A percentile compares a stretch with the other conserved stretches of the same genome.
Evolutionary conservation across 1,140 invertebrate species (phyloP).

Genomic region (Drosophila albomicans): DNA sequence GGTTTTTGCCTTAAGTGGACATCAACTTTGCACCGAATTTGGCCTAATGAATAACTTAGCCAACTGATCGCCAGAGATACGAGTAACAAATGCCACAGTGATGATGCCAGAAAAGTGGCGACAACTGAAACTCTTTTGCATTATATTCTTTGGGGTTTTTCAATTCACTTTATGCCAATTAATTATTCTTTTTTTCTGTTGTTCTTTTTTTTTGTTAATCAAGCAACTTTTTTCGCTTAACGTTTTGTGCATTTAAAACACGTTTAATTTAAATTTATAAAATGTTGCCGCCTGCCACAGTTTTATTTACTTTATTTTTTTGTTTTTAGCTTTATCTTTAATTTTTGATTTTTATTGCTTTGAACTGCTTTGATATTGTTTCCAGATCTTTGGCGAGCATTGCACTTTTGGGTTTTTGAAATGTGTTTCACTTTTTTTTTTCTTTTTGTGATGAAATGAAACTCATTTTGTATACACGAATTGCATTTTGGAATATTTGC

Average conservation of each 20-base stretch:
- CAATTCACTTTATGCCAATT: conserved; percentile 40
- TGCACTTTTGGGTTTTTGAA: conserved; percentile 48
- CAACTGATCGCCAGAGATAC: conserved; percentile 13
- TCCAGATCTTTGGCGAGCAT: conserved; percentile 43
- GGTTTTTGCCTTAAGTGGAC: conserved; percentile 1
- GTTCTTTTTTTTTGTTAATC: conserved; percentile 24
- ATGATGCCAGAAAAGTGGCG: not conserved
- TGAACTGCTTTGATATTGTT: conserved; percentile 71
- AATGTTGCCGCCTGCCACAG: conserved; percentile 69
- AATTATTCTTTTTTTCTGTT: conserved; percentile 48
- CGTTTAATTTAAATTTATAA: conserved; percentile 79
- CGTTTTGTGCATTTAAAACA: conserved; percentile 73
- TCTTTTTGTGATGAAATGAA: conserved; percentile 7
- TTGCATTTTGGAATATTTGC: conserved; percentile 34
- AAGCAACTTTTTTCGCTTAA: conserved; percentile 13
- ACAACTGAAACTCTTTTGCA: not conserved
- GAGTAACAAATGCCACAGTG: not conserved
- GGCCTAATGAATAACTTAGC: conserved; percentile 36
- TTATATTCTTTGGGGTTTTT: not conserved
- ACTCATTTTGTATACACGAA: conserved; percentile 30
- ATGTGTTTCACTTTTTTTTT: not conserved
- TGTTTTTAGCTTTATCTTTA: conserved; percentile 2
- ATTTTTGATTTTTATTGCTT: conserved; percentile 63
- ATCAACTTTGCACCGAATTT: conserved; percentile 39
- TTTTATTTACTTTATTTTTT: conserved; percentile 37